A percentile compares a stretch with the other conserved stretches of the same genome.
Evolutionary conservation across 1,140 invertebrate genomes (phyloP).

Genomic region (Eumeta japonica): DNA sequence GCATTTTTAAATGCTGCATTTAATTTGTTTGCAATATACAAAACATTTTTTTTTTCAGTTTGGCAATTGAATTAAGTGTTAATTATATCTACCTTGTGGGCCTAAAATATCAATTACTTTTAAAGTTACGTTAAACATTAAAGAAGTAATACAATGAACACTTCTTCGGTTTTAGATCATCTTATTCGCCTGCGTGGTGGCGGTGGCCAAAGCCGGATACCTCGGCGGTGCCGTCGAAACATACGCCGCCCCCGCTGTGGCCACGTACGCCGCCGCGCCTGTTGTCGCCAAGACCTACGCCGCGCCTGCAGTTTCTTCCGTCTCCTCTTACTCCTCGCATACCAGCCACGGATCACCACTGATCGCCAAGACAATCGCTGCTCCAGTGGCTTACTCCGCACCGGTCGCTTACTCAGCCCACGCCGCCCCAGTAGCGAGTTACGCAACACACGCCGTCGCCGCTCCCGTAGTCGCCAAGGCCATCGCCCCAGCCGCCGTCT

Average conservation of each 20-base stretch:
- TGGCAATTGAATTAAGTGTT: too few relatives aligned
- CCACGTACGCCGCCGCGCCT: slow-evolving; percentile 6
- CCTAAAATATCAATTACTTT: too few relatives aligned
- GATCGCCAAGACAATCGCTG: slow-evolving; percentile 8
- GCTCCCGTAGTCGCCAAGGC: slow-evolving; percentile 9
- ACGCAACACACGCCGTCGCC: slow-evolving; percentile 4
- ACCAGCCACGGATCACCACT: slow-evolving; percentile 10
- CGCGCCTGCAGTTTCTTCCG: neutral
- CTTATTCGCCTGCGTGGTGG: slow-evolving; percentile 43
- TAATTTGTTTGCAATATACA: too few relatives aligned
- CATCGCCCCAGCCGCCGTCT: slow-evolving; percentile 6
- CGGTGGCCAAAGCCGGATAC: slow-evolving; percentile 25
- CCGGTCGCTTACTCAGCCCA: slow-evolving; percentile 13
- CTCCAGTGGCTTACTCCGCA: slow-evolving; percentile 20
- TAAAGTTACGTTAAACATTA: too few relatives aligned
- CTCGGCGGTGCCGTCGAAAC: slow-evolving; percentile 14
- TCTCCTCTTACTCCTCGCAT: neutral
- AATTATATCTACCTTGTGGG: too few relatives aligned
- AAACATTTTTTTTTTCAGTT: too few relatives aligned
- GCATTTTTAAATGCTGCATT: too few relatives aligned
- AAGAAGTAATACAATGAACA: too few relatives aligned
- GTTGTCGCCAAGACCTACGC: slow-evolving; percentile 8
- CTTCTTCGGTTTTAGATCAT: slow-evolving; percentile 31
- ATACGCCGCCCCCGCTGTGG: slow-evolving; percentile 6
- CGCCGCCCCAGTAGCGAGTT: slow-evolving; percentile 5